Percentiles rank a stretch among this genome's conserved stretches.
phyloP scores from a whole-genome alignment of 2,888 invertebrate genomes.

The Apeira syringaria region DNA sequence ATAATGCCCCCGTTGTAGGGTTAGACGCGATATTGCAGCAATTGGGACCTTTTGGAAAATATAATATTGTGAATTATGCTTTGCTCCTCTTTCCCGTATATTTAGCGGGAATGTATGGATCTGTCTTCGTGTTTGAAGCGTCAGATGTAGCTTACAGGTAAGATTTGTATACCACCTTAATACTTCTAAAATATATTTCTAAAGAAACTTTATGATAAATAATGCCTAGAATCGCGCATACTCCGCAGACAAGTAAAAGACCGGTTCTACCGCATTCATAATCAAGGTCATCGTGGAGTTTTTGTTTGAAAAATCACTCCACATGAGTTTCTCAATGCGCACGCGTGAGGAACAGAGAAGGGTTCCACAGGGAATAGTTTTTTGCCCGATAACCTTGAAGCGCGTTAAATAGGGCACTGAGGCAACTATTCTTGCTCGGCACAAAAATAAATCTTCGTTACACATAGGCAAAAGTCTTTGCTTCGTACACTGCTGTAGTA shows the following conservation, averaged over 20 bases:
- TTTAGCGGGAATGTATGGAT: constrained; percentile 73
- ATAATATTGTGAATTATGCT: constrained; percentile 69
- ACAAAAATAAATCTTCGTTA: no score
- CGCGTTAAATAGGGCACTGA: constrained; percentile 17
- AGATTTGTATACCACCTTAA: constrained; percentile 18
- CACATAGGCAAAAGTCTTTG: no score
- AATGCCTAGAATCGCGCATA: background rate
- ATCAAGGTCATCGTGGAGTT: background rate
- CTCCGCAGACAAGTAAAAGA: background rate
- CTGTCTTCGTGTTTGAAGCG: constrained; percentile 72
- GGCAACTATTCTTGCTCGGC: constrained; percentile 8
- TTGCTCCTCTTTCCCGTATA: constrained; percentile 67
- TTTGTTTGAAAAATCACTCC: constrained; percentile 27
- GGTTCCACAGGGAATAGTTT: constrained; percentile 23
- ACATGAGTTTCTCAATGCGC: constrained; percentile 35
- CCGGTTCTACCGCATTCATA: constrained; percentile 2
- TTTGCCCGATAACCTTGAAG: constrained; percentile 26
- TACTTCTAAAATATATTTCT: no score
- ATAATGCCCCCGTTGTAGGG: constrained; percentile 42
- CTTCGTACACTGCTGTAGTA: no score
- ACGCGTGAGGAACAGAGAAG: constrained; percentile 41
- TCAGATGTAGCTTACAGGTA: constrained; percentile 67
- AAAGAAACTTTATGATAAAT: no score
- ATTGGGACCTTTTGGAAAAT: constrained; percentile 70
- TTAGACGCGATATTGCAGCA: constrained; percentile 62